Evolutionary conservation across 2,888 invertebrate genomes (phyloP), one percentile per base, ranked within the genome.

Genomic region (Melangyna quadrimaculata): DNA sequence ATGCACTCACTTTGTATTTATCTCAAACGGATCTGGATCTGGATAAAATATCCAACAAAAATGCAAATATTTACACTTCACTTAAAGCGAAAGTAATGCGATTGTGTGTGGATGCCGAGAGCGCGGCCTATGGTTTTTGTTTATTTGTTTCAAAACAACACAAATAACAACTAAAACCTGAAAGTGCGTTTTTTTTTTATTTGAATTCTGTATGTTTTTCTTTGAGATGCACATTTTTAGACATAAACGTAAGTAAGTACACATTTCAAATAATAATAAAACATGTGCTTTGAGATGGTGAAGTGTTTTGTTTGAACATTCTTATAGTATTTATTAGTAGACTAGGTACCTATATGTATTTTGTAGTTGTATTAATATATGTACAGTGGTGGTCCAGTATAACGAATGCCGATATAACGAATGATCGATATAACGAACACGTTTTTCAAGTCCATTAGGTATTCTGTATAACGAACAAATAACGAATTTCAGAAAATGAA

Each of bases 1-100:
- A 67, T 67, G 24, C 72, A 45, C 51, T 37, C 61, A 40, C 19
- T 35, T 51, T 53, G 63, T 51, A 51, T 53, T 51, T 51, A 51
- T 73, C 63, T 43, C 43, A 3, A 48, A 22, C 45, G 65, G 40
- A 59, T 86, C 86, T 86, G 65, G 40, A 59, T 86, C 86, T 86
- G 86, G 86, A 86, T 86, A 86, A 80, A 80, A 73, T 73, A 72
- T 69, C 77, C 77, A 73, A 75, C 77, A 65, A 45, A 65, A 45
- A 63, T 73, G 86, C 86, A 80, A 86, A 86, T 86, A 86, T 86
- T 86, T 86, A 86, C 86, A 86, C 77, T 86, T 80, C 79, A 84
- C 84, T 79, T 80, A 77, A 77, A 77, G 72, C 77, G 69, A 75
- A 79, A 78, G 79, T 84, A 75, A 83, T 74, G 70, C 74, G 65